These are phyloP conservation scores for Dynastes maya DNA, from an alignment of 2,888 invertebrate genomes.

Conservation along the genomic window DNA sequence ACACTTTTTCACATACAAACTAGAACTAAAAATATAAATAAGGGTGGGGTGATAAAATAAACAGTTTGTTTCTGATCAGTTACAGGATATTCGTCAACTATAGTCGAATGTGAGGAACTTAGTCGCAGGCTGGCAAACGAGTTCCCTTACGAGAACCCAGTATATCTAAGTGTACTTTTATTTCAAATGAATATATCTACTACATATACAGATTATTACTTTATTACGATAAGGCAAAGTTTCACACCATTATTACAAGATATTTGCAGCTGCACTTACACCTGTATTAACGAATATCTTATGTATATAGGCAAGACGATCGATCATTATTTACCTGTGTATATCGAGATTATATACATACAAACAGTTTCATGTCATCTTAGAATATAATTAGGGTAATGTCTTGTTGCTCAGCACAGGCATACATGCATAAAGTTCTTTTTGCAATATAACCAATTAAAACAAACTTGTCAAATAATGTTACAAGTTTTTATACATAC, in stretches of 20 bases:
- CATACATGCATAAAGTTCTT: too few relatives aligned
- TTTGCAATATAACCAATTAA: too few relatives aligned
- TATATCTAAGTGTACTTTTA: slow-evolving; percentile 47
- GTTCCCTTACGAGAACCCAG: slow-evolving; percentile 42
- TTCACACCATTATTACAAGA: slow-evolving; percentile 38
- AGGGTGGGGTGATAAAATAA: slow-evolving; percentile 66
- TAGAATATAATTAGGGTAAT: too few relatives aligned
- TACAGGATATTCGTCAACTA: slow-evolving; percentile 56
- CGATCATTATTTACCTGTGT: slow-evolving; percentile 22
- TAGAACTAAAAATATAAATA: slow-evolving; percentile 70
- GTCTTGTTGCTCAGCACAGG: too few relatives aligned
- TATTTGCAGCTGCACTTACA: slow-evolving; percentile 47
- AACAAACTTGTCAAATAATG: too few relatives aligned
- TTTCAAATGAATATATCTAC: slow-evolving; percentile 41
- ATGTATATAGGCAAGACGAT: slow-evolving; percentile 41
- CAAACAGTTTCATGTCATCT: neutral
- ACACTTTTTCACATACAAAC: slow-evolving; percentile 70
- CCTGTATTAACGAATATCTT: slow-evolving; percentile 44
- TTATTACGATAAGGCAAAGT: slow-evolving; percentile 51
- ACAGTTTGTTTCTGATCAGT: slow-evolving; percentile 51
- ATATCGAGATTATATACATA: slow-evolving; percentile 29
- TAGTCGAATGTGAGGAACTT: slow-evolving; percentile 64
- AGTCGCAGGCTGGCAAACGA: slow-evolving; percentile 63
- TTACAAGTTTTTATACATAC: too few relatives aligned
- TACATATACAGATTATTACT: slow-evolving; percentile 47